Base-by-base conservation (phyloP, 2,888 invertebrate genomes). In the Drosophila infuscata region DNA sequence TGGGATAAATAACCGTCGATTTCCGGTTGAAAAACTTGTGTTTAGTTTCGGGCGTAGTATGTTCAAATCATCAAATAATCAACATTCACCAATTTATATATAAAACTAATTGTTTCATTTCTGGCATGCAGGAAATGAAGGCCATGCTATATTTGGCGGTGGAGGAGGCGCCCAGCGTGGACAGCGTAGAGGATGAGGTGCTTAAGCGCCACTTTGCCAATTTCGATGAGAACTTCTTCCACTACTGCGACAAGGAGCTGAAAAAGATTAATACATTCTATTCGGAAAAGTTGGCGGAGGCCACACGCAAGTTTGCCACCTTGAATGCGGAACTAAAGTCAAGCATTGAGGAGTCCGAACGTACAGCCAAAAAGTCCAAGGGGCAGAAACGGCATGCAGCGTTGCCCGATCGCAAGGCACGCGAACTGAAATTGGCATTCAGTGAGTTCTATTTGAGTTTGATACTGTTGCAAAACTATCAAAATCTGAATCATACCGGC, bases 361-460 rank as follows among this genome's bases (percentile, higher is more conserved):
- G 94, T 75, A 84, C 91, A 89, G 92, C 94, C 8, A 92, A 92
- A 66, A 92, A 91, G 76, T 91, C 92, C 3, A 93, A 92, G 93
- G 94, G 72, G 82, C 93, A 38, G 92, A 93, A 91, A 93, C 94
- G 94, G 78, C 89, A 90, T 41, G 93, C 94, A 1, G 94, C 94
- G 2, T 93, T 96, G 61, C 96, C 97, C 0, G 94, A 96, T 25
- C 94, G 98, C 74, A 98, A 98, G 93, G 95, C 97, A 3, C 97
- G 97, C 86, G 99, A 99, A 89, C 93, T 99, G 17, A 99, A 99
- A 93, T 94, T 99, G 82, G 99, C 99, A 0, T 99, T 99, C 93
- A 98, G 98, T 91, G 99, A 99, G 94, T 99, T 99, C 94, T 99
- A 99, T 93, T 94, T 99, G 51, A 98, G 98, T 91, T 94, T 99